Evolutionary conservation across 2,113 vertebrate species (phyloP), one percentile per base, ranked within the genome.

Genomic region (Platichthys flesus): DNA sequence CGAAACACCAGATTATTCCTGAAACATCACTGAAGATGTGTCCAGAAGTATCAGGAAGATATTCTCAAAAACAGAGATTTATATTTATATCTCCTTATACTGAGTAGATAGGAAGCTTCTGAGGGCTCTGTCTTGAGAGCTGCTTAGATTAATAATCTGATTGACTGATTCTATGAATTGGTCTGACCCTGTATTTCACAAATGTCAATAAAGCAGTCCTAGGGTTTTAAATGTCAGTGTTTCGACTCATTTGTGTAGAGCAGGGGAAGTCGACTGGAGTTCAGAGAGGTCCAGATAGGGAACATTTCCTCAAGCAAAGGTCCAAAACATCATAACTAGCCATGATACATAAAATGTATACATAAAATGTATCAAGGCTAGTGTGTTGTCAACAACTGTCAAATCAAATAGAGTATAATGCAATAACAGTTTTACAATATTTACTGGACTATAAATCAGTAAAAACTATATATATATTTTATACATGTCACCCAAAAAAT

Each of bases 231-330:
- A 76, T 6, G 47, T 47, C 1, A 20, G 16, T 18, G 47, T 51
- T 51, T 51, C 1, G 16, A 51, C 71, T 84, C 73, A 74, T 85
- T 85, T 71, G 45, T 52, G 51, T 2, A 3, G 45, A 76, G 16
- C 26, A 40, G 31, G 15, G 47, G 47, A 6, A 18, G 47, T 51
- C 16, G 18, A 18, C 7, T 20, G 2, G 18, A 51, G 7, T 20
- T 16, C 45, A 47, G 45, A 16, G 45, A 47, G 35, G 35, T 37
- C 9, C 35, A 37, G 35, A 37, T 2, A 37, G 35, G 9, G 35
- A 37, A 37, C 35, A 37, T 37, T 37, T 37, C 35, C 40, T 42
- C 40, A 42, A 3, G 40, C 47, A 51, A 18, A 51, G 47, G 47
- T 51, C 18, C 0, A 20, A 16, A 20, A 6, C 15, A 51, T 51